phyloP scores from a whole-genome alignment of 2,888 invertebrate genomes.

The Caenorhabditis sp. region DNA sequence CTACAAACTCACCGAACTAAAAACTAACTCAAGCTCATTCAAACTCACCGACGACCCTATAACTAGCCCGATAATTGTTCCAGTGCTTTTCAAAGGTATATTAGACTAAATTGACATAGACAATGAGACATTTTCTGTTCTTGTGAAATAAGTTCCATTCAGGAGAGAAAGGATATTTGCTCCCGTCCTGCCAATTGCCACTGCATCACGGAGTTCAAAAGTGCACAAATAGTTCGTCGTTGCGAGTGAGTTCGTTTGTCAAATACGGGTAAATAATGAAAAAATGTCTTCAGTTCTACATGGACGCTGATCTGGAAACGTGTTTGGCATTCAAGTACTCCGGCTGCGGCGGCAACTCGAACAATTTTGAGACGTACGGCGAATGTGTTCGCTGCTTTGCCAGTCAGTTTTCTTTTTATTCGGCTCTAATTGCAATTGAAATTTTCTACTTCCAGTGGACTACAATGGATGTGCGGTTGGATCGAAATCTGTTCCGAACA shows the following conservation, averaged over 20 bases:
- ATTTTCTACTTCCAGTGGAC: slow-evolving; percentile 22
- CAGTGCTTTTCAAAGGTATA: slow-evolving; percentile 5
- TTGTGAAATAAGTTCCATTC: background rate
- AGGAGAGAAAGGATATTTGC: slow-evolving; percentile 17
- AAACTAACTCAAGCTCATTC: background rate
- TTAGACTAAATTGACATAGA: background rate
- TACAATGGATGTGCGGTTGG: slow-evolving; percentile 33
- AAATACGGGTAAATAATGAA: background rate
- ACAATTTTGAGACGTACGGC: slow-evolving; percentile 17
- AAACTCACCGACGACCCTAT: slow-evolving; percentile 10
- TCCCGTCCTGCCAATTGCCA: slow-evolving; percentile 30
- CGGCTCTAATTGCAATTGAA: background rate
- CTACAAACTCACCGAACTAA: background rate
- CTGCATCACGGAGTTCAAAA: slow-evolving; percentile 48
- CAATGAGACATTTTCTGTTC: background rate
- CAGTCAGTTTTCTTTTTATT: slow-evolving; percentile 8
- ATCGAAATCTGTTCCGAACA: slow-evolving; percentile 7
- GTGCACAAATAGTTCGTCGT: slow-evolving; percentile 40
- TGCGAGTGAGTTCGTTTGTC: slow-evolving; percentile 16
- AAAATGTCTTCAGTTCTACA: slow-evolving; percentile 25
- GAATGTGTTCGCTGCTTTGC: slow-evolving; percentile 24
- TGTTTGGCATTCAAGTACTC: slow-evolving; percentile 50
- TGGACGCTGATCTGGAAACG: slow-evolving; percentile 36
- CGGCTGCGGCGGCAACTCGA: slow-evolving; percentile 41
- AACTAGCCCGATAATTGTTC: slow-evolving; percentile 17